These are phyloP conservation scores for Orchestia grillus DNA, from an alignment of 1,140 invertebrate species.

Conservation along the genomic window DNA sequence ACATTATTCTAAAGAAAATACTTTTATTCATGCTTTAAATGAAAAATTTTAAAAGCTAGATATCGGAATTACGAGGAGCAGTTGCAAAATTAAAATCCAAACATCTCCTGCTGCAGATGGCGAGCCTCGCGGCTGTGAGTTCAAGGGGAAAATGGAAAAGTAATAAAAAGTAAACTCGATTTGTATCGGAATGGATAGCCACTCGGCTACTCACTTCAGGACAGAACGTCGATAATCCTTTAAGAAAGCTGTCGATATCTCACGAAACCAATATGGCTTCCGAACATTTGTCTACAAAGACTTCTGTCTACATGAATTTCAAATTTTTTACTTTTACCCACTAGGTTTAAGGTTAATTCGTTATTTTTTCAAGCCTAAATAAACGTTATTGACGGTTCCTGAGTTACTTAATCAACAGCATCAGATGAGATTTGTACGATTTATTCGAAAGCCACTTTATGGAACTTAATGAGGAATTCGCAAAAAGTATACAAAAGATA, in stretches of 20 bases:
- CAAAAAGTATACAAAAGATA: too few species aligned
- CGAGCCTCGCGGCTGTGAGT: not conserved
- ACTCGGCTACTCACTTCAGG: not conserved
- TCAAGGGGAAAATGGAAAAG: not conserved
- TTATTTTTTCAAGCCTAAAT: not conserved
- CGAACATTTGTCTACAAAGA: not conserved
- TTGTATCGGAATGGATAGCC: conserved; percentile 11
- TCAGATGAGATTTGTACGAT: too few species aligned
- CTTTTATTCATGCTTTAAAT: too few species aligned
- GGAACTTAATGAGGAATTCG: too few species aligned
- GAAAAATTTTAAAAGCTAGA: too few species aligned
- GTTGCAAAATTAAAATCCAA: too few species aligned
- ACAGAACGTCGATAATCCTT: not conserved
- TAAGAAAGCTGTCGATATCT: not conserved
- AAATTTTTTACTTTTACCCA: not conserved
- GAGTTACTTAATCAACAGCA: too few species aligned
- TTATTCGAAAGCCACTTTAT: too few species aligned
- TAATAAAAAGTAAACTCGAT: not conserved
- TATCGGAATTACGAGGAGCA: too few species aligned
- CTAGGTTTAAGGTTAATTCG: not conserved
- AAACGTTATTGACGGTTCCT: too few species aligned
- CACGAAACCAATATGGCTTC: not conserved
- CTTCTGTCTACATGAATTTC: not conserved
- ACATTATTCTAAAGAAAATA: too few species aligned
- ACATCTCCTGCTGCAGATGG: not conserved